These are phyloP conservation scores for Xyrichtys novacula DNA, from an alignment of 2,797 vertebrate genomes.

Conservation along the genomic window DNA sequence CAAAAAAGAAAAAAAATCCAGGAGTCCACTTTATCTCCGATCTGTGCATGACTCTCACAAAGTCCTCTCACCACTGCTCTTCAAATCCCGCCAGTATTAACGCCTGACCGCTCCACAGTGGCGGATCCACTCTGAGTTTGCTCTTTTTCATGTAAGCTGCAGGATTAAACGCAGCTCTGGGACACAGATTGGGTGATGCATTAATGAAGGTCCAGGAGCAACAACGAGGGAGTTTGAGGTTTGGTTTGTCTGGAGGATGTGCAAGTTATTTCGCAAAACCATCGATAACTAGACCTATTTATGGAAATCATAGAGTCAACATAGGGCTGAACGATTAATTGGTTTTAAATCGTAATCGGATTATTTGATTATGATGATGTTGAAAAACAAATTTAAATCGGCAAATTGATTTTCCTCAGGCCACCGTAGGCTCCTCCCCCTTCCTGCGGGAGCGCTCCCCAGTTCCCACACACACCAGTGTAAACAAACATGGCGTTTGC, in stretches of 20 bases:
- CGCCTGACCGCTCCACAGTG: constrained; percentile 22
- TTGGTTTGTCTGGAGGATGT: neutral
- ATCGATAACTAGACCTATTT: too few species aligned
- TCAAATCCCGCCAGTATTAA: constrained; percentile 40
- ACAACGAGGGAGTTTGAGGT: neutral
- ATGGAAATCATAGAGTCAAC: too few species aligned
- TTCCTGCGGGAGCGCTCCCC: too few species aligned
- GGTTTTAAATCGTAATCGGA: too few species aligned
- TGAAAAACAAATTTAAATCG: too few species aligned
- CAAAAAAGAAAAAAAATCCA: constrained; percentile 48
- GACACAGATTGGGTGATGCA: constrained; percentile 49
- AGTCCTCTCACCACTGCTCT: constrained; percentile 63
- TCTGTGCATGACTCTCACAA: constrained; percentile 48
- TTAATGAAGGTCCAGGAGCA: constrained; percentile 31
- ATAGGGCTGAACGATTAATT: too few species aligned
- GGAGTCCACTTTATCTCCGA: constrained; percentile 55
- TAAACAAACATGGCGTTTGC: too few species aligned
- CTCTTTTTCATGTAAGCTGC: constrained; percentile 57
- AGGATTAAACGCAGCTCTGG: constrained; percentile 68
- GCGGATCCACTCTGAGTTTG: constrained; percentile 34
- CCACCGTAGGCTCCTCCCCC: too few species aligned
- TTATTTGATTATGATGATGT: too few species aligned
- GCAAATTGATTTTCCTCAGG: too few species aligned
- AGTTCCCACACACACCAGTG: too few species aligned
- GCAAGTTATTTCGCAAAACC: too few species aligned